These are phyloP conservation scores for Lycophotia porphyrea DNA, from an alignment of 2,888 invertebrate genomes.

Conservation along the genomic window DNA sequence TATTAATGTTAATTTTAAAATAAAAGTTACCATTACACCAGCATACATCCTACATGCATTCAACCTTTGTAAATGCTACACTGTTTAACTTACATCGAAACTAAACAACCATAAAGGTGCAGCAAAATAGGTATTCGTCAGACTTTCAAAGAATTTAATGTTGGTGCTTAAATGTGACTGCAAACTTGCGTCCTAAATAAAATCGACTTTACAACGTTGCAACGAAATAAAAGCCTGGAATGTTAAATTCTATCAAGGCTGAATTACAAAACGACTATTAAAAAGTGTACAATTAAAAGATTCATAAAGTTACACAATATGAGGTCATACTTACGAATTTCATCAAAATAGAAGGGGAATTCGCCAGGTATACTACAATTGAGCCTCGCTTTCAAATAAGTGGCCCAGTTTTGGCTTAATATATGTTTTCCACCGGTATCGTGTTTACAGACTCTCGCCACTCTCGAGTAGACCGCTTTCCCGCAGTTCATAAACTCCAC, in stretches of 20 bases:
- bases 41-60: conserved; percentile 25
- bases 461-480: conserved; percentile 93
- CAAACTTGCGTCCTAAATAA: conserved; percentile 57
- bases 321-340: conserved; percentile 91
- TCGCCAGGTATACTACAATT: conserved; percentile 94
- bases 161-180: conserved; percentile 56
- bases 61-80: conserved; percentile 28
- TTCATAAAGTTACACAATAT: conserved; percentile 30
- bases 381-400: conserved; percentile 92
- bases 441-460: conserved; percentile 93
- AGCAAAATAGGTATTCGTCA: conserved; percentile 49
- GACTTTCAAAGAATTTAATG: conserved; percentile 59
- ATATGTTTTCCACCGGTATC: conserved; percentile 92
- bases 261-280: conserved; percentile 28
- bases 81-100: conserved; percentile 34
- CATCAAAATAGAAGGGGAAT: conserved; percentile 94
- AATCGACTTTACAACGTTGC: conserved; percentile 55
- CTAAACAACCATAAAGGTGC: conserved; percentile 53
- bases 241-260: conserved; percentile 45
- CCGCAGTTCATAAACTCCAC: conserved; percentile 93
- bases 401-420: conserved; percentile 92
- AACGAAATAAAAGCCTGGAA: conserved; percentile 48
- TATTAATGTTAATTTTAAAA: conserved; percentile 52
- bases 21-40: conserved; percentile 22
- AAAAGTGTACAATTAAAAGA: conserved; percentile 31